These are phyloP conservation scores for Lemur catta DNA, from an alignment of 2,797 vertebrate species.

Conservation along the genomic window DNA sequence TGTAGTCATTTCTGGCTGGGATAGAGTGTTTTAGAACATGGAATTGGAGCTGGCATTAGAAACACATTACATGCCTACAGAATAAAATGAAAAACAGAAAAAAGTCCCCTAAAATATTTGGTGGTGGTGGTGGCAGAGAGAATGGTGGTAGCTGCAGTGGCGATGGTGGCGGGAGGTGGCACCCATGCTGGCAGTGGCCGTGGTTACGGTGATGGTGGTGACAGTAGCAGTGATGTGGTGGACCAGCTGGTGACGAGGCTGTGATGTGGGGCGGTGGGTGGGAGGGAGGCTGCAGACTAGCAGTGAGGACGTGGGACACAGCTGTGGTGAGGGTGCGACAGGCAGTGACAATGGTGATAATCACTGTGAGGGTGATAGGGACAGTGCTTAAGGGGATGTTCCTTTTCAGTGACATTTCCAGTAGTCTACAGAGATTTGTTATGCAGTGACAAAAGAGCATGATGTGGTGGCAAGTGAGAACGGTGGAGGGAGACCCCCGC, in stretches of 20 bases:
- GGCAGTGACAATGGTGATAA: rapidly evolving
- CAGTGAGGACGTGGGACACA: no score
- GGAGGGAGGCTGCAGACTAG: not conserved
- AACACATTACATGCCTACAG: not conserved
- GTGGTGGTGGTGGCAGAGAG: not conserved
- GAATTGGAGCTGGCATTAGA: not conserved
- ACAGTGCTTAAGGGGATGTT: not conserved
- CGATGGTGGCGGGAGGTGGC: not conserved
- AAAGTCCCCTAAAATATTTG: not conserved
- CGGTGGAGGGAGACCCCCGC: not conserved
- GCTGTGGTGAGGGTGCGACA: rapidly evolving
- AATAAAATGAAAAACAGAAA: not conserved
- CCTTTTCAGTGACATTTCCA: not conserved
- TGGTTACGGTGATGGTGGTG: no score
- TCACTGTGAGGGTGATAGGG: no score
- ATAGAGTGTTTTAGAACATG: not conserved
- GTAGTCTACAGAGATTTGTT: not conserved
- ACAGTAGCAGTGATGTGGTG: no score
- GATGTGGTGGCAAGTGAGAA: not conserved
- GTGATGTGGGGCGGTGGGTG: not conserved
- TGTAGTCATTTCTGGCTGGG: not conserved
- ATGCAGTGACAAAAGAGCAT: not conserved
- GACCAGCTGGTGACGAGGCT: no score
- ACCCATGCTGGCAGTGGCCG: no score
- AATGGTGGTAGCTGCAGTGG: not conserved